Evolutionary conservation across 2,797 vertebrate genomes (phyloP).

Genomic region (Sebastes baramenuke): DNA sequence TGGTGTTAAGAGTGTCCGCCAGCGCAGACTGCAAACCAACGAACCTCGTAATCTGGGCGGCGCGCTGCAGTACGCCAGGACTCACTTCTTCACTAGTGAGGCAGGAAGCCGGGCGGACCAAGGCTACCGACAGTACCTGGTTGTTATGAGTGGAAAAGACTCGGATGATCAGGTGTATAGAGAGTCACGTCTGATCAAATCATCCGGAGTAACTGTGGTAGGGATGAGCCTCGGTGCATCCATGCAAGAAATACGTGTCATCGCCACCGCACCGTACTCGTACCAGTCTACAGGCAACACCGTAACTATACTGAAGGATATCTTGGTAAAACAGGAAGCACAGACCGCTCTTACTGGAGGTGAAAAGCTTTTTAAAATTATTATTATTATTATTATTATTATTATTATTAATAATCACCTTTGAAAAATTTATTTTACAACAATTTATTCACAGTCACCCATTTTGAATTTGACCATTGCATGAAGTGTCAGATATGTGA

Average conservation of each 20-base stretch:
- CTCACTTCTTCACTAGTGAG: conserved; percentile 62
- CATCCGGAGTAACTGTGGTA: conserved; percentile 76
- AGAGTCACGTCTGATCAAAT: conserved; percentile 68
- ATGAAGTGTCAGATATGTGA: not conserved
- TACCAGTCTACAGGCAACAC: conserved; percentile 31
- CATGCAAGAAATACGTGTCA: conserved; percentile 44
- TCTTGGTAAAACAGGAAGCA: conserved; percentile 57
- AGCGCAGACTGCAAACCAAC: not conserved
- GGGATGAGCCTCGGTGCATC: conserved; percentile 72
- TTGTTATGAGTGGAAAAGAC: conserved; percentile 73
- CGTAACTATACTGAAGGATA: conserved; percentile 36
- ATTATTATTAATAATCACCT: not conserved
- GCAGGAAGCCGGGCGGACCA: conserved; percentile 74
- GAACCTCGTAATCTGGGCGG: conserved; percentile 52
- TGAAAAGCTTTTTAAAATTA: conserved; percentile 11
- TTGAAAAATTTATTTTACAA: not conserved
- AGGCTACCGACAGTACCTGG: conserved; percentile 75
- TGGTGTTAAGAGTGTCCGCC: conserved; percentile 49
- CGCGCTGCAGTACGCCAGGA: conserved; percentile 68
- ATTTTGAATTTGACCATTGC: not conserved
- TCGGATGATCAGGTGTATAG: conserved; percentile 55
- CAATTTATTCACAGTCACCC: not conserved
- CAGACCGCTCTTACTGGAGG: conserved; percentile 42
- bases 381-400: not conserved
- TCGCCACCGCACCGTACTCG: conserved; percentile 49